Base-by-base conservation (phyloP, 2,797 vertebrate genomes). In the Gambelia wislizenii region DNA sequence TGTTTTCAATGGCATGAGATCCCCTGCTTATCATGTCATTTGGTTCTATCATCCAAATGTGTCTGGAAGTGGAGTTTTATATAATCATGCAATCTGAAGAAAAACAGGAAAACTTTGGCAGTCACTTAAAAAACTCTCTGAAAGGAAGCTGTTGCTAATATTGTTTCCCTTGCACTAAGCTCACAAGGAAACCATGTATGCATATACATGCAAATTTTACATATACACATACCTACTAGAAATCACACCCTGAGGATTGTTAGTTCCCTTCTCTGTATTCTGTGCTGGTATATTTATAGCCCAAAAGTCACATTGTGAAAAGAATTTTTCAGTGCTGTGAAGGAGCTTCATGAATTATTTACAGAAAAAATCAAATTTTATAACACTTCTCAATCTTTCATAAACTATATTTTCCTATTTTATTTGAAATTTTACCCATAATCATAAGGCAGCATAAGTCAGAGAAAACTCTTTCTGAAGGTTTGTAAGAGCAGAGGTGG, bases 291-390 rank as follows among this genome's bases (percentile, higher is more conserved):
- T 88, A 92, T 93, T 93, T 95, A 92, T 90, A 93, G 91, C 5
- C 33, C 87, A 92, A 92, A 44, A 59, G 13, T 89, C 9, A n/a
- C 94, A 90, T 44, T 89, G 27, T 1, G 0, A 67, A 93, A 87
- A 9, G 52, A 92, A 44, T 93, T 92, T 95, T 36, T 87, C 84
- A 89, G 87, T 72, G 39, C 75, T 91, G 42, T 52, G 93, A 92
- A 90, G 81, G 20, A 74, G 6, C 7, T 91, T 92, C 42, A 94
- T 95, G 69, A 95, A 95, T 96, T 94, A 95, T 94, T 96, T 96
- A 93, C 89, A 90, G 83, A 85, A 95, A n/a, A 84, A 95, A 94
- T 94, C 85, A 93, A 86, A 95, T 94, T 95, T 95, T 95, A 93
- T 91, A 94, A 89, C 83, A 25, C 59, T 94, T 87, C 79, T 95